Base-by-base conservation (phyloP, 2,113 vertebrate species). In the Seriola rivoliana region DNA sequence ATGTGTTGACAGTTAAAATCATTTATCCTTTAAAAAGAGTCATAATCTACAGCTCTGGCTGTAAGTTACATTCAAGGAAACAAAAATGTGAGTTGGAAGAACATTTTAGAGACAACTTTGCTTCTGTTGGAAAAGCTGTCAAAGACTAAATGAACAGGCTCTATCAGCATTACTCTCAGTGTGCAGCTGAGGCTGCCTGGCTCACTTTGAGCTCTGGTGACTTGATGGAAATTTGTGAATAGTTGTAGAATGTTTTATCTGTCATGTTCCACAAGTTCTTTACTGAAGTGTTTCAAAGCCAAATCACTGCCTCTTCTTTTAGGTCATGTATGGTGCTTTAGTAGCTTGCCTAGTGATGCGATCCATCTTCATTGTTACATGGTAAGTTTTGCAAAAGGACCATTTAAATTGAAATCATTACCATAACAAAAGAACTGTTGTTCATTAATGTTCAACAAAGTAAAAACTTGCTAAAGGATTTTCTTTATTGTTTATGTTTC, bases 241-340 rank as follows among this genome's bases (percentile, higher is more conserved):
- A 21, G 23, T 23, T 0, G 16, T 50, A 12, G 19, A 7, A 52
- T 17, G 8, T 7, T 48, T 32, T 44, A 7, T 60, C 21, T 9
- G 1, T 50, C 19, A 11, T 46, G 13, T 2, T 13, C 19, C 2
- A 42, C 19, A 23, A 12, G 5, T 25, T 14, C 8, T 62, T 29
- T 29, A 29, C 29, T 7, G 6, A 1, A 3, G 32, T 46, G 38
- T 17, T 52, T 71, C 3, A 32, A 57, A 59, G 9, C 29, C 34
- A 54, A 36, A 32, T 17, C 42, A 63, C 40, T 71, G 34, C 44
- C 34, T 14, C 54, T 44, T 21, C 52, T 81, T 78, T 14, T 38
- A 99, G 98, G 96, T 99, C 80, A 99, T 99, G 98, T 99, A 99
- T 76, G 98, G 97, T 59, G 91, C 95, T 0, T 94, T 99, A 29